Conservation (phyloP, 2,888 invertebrate species). For the Priocnemis perturbator region DNA sequence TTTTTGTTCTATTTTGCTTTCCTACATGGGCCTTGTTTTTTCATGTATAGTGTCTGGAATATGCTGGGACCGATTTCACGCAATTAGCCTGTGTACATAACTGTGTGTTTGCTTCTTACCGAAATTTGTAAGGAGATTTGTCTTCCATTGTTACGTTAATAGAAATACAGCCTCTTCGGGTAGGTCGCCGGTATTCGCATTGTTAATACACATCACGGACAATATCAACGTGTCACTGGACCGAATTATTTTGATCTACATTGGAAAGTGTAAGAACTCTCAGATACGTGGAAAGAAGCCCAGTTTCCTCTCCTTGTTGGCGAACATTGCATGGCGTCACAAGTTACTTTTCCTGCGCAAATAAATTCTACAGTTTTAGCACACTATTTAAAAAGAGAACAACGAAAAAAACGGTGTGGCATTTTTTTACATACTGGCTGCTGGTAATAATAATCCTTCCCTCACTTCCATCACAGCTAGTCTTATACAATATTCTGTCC, state of each 20-base stretch:
- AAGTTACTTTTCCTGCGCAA: slow-evolving; percentile 69
- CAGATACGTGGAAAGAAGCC: slow-evolving; percentile 56
- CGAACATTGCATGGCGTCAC: slow-evolving; percentile 61
- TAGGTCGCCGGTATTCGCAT: slow-evolving; percentile 13
- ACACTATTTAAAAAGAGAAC: slow-evolving; percentile 41
- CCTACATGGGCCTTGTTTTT: neutral
- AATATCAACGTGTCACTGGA: neutral
- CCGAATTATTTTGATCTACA: slow-evolving; percentile 21
- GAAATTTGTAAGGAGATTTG: slow-evolving; percentile 18
- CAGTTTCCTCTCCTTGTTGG: slow-evolving; percentile 57
- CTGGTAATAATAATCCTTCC: slow-evolving; percentile 43
- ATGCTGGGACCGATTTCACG: no score
- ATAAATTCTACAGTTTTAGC: slow-evolving; percentile 67
- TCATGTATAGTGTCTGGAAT: neutral
- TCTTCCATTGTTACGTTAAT: slow-evolving; percentile 1
- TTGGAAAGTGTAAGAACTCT: slow-evolving; percentile 24
- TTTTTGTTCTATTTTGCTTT: slow-evolving; percentile 4
- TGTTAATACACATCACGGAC: no score
- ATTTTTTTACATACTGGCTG: slow-evolving; percentile 49
- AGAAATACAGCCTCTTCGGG: slow-evolving; percentile 11
- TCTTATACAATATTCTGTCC: slow-evolving; percentile 56
- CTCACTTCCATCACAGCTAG: slow-evolving; percentile 65
- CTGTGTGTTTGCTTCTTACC: slow-evolving; percentile 35
- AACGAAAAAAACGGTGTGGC: slow-evolving; percentile 25
- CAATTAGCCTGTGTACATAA: neutral